Base-by-base conservation (phyloP, 2,888 invertebrate species). In the Trachelus iudaicus region DNA sequence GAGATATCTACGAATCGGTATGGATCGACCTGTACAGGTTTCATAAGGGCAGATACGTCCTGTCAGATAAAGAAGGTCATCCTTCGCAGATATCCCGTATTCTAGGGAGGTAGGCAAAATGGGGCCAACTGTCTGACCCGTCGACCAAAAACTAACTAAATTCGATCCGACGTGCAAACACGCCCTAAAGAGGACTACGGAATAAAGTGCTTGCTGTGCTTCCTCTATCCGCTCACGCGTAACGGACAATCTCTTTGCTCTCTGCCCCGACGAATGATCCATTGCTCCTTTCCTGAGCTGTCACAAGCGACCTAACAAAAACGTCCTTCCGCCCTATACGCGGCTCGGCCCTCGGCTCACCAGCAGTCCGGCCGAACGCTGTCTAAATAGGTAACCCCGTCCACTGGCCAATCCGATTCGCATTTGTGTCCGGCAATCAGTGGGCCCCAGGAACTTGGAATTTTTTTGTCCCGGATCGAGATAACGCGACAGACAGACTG, bases 251-350 rank as follows among this genome's bases (percentile, higher is more conserved):
- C 71, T 56, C 56, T 56, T 56, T 56, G 23, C 56, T 56, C 56
- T 31, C 33, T n/a, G 71, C 33, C 31, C 15, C 71, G 71, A 34
- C 71, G 30, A 34, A 71, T 34, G 71, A 71, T 71, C 71, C 71
- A 71, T 71, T 34, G 71, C 34, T n/a, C 31, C 34, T 71, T 71
- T 71, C 71, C 71, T 71, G 71, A 31, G 71, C 71, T 71, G 71
- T 71, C 71, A 71, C 71, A 34, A 34, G 71, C 71, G 71, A n/a
- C 13, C 71, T 71, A 71, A 71, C 71, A 71, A 71, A 71, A 71
- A 71, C 71, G 71, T 71, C 33, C 71, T 34, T 71, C 71, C 71
- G 9, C 71, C 71, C 71, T 13, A 12, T 69, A 33, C 71, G 33
- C 23, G 71, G 71, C 71, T 71, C 71, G 15, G 15, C 30, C 71